Evolutionary conservation across 1,140 invertebrate species (phyloP), one percentile per base, ranked within the genome.

Genomic region (Penaeus vannamei): DNA sequence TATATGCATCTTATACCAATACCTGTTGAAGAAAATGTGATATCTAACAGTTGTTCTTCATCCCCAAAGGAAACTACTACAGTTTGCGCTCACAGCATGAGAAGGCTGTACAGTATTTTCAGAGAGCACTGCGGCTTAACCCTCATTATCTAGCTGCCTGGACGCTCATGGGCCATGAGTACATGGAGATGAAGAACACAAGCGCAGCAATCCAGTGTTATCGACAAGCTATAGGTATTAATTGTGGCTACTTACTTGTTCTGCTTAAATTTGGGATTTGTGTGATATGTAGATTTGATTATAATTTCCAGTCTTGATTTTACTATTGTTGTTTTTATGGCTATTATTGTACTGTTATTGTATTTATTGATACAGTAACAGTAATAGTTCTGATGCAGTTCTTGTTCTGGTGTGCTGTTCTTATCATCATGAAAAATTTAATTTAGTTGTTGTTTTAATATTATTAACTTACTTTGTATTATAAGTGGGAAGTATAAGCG

Each of bases 161-260:
- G 98, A 99, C 98, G 0, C 93, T 99, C 46, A 97, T 99, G 95
- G 99, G 99, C 0, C 99, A 99, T 93, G 99, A 99, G 93, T 99
- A 98, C 93, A 98, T 99, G 96, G 98, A 99, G 94, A 95, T 99
- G 93, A 99, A 99, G 93, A 99, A 99, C 93, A 98, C 97, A 1
- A 98, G 98, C 94, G 98, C 98, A 26, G 98, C 98, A 17, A 98
- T 99, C 92, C 97, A 98, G 92, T 98, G 98, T 92, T 99, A 99
- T 93, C 94, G 98, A 92, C 97, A 98, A 94, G 98, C 98, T 53
- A 97, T 99, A 91, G 97, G 97, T 98, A 93, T 92, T 92, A 91
- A n/a, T n/a, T 32, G 10, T 66, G 60, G 10, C 17, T 66, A 66
- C 5, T 66, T 66, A 66, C n/a, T n/a, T 20, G 72, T 77, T 12